These are phyloP conservation scores for Dynastes hyllus DNA, from an alignment of 2,888 invertebrate species.

Conservation along the genomic window DNA sequence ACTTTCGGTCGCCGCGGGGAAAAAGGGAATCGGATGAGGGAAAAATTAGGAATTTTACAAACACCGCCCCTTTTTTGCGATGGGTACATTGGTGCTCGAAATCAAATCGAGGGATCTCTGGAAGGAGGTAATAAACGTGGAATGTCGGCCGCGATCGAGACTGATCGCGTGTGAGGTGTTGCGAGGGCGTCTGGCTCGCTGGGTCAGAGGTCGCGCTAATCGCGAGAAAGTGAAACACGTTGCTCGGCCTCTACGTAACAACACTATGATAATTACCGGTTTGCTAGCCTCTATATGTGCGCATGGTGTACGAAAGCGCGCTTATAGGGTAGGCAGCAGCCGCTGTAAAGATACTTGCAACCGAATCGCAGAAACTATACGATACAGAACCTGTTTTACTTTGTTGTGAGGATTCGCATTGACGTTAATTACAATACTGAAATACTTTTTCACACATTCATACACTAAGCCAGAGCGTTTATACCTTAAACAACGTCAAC, in stretches of 20 bases:
- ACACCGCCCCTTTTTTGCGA: too few relatives aligned
- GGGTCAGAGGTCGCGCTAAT: conserved; percentile 67
- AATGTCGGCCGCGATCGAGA: conserved; percentile 52
- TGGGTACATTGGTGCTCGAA: conserved; percentile 28
- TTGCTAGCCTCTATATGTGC: conserved; percentile 32
- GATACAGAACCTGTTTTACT: conserved; percentile 27
- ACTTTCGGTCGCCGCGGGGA: conserved; percentile 26
- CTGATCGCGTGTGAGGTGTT: conserved; percentile 63
- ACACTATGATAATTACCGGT: conserved; percentile 50
- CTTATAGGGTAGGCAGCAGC: conserved; percentile 20
- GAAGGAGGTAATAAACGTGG: conserved; percentile 48
- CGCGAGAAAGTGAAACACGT: conserved; percentile 67
- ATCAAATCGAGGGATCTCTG: conserved; percentile 49
- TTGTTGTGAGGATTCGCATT: conserved; percentile 13
- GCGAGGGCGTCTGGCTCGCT: conserved; percentile 65
- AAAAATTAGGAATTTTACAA: conserved; percentile 18
- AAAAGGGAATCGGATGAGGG: conserved; percentile 9
- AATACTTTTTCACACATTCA: conserved; percentile 11
- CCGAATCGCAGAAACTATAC: conserved; percentile 31
- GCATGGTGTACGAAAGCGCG: conserved; percentile 21
- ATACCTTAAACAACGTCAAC: background rate
- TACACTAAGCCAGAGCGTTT: background rate
- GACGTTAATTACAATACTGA: background rate
- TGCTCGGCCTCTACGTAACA: conserved; percentile 63
- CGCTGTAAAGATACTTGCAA: conserved; percentile 22